Conservation (phyloP, 1,140 invertebrate species). For the Papilio dardanus region DNA sequence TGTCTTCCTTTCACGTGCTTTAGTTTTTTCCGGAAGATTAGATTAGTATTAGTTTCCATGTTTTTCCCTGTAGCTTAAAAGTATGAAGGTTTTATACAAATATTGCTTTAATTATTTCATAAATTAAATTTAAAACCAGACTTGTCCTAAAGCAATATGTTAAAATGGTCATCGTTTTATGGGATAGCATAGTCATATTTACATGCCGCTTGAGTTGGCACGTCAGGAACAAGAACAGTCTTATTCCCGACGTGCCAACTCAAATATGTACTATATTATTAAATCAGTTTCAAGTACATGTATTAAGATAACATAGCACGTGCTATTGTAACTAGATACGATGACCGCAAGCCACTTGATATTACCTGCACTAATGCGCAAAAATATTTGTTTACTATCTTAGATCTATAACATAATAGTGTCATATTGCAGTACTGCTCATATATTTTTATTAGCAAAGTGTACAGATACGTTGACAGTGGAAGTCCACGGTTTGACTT, state of each 20-base stretch:
- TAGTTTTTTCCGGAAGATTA: slow-evolving; percentile 39
- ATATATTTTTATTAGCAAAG: neutral
- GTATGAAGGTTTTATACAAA: neutral
- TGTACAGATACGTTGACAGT: neutral
- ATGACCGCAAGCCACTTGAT: neutral
- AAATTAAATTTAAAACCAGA: neutral
- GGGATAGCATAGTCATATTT: neutral
- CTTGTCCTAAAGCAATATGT: no score
- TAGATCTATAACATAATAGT: neutral
- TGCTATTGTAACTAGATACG: neutral
- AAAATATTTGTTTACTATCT: neutral
- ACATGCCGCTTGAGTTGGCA: neutral
- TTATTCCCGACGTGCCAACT: neutral
- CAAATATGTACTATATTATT: neutral
- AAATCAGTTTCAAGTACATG: neutral
- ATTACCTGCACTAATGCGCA: neutral
- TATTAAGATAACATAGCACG: neutral
- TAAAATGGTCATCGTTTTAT: no score
- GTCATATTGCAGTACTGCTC: neutral
- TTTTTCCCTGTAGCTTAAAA: neutral
- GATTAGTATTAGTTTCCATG: neutral
- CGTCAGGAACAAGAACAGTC: neutral
- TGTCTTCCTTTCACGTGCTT: slow-evolving; percentile 59
- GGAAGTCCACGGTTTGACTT: no score
- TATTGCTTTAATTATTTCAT: neutral